Conservation (phyloP, 2,797 vertebrate species). For the Tokudaia tokunoshimensis region DNA sequence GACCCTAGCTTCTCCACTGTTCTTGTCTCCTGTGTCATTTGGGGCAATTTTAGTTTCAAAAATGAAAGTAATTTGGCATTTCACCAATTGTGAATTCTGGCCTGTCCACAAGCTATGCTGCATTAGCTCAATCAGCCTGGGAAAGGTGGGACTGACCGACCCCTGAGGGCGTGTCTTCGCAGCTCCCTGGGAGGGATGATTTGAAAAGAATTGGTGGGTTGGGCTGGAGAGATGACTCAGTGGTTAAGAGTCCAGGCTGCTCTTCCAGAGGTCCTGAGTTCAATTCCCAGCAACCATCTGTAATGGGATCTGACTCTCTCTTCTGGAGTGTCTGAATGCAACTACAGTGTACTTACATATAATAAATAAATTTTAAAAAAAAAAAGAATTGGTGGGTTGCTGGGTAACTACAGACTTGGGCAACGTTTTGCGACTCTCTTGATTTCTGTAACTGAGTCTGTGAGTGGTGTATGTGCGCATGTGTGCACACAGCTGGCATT, state of each 20-base stretch:
- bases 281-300: too few relatives aligned
- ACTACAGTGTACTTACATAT: too few relatives aligned
- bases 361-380: too few relatives aligned
- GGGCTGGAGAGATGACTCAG: too few relatives aligned
- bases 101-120: too few relatives aligned
- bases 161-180: too few relatives aligned
- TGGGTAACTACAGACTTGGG: not conserved
- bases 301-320: too few relatives aligned
- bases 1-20: not conserved
- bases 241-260: too few relatives aligned
- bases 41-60: not conserved
- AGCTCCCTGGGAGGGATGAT: not conserved
- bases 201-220: not conserved
- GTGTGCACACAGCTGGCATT: not conserved
- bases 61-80: not conserved
- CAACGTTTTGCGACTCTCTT: not conserved
- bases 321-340: too few relatives aligned
- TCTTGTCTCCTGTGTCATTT: not conserved
- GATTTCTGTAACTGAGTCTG: not conserved
- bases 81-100: not conserved
- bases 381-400: too few relatives aligned
- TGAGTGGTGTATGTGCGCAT: not conserved
- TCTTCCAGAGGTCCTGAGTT: too few relatives aligned
- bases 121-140: not conserved
- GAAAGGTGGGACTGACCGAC: not conserved